Evolutionary conservation across 2,797 vertebrate genomes (phyloP).

Genomic region (Poliocrania exsul): DNA sequence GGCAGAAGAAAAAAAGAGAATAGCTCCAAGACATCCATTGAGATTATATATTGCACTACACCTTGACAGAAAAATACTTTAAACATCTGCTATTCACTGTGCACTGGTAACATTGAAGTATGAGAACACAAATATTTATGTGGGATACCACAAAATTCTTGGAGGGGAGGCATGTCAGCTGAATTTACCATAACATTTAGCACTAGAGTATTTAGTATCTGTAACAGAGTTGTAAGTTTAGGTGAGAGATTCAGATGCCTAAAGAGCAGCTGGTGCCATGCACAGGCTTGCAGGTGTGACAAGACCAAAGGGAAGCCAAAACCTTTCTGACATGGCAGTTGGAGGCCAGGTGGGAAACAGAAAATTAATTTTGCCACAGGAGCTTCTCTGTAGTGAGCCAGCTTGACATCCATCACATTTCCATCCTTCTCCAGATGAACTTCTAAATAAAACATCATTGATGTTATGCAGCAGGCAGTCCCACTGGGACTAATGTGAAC

Average conservation of each 20-base stretch:
- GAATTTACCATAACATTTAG: not conserved
- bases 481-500: slow-evolving; percentile 80
- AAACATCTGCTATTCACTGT: not conserved
- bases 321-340: not conserved
- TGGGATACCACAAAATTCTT: not conserved
- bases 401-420: slow-evolving; percentile 79
- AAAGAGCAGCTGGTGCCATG: not conserved
- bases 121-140: not conserved
- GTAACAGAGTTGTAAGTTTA: not conserved
- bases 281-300: not conserved
- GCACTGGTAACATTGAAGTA: not conserved
- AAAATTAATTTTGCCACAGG: slow-evolving; percentile 77
- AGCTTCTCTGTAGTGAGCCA: slow-evolving; percentile 80
- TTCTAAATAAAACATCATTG: slow-evolving; percentile 88
- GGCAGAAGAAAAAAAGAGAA: not conserved
- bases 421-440: slow-evolving; percentile 80
- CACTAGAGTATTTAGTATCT: not conserved
- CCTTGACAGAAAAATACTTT: not conserved
- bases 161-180: not conserved
- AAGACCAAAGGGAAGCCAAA: not conserved
- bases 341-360: not conserved
- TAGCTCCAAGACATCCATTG: not conserved
- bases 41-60: not conserved
- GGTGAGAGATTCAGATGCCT: not conserved
- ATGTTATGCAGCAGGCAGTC: slow-evolving; percentile 85